Conservation (phyloP, 1,140 invertebrate genomes). For the Trypoxylus dichotomus region DNA sequence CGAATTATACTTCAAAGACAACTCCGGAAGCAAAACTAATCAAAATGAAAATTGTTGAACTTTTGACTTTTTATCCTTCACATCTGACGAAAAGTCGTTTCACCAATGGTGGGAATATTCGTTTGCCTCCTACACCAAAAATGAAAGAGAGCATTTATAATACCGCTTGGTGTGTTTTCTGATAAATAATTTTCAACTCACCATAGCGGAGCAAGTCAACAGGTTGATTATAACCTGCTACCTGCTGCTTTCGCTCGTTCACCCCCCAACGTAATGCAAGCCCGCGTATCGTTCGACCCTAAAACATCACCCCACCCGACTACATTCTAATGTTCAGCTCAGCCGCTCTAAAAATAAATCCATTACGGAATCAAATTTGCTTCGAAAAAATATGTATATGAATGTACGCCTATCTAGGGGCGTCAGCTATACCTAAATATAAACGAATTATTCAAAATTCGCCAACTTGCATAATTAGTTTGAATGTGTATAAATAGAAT, state of each 20-base stretch:
- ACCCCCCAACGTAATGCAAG: not conserved
- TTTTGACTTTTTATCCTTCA: too few species aligned
- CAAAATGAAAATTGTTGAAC: too few species aligned
- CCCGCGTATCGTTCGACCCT: not conserved
- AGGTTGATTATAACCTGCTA: slow-evolving; percentile 2
- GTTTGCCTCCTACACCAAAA: too few species aligned
- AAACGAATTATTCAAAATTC: not conserved
- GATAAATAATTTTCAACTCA: not conserved
- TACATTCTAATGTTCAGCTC: not conserved
- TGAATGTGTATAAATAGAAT: not conserved
- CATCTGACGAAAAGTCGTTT: too few species aligned
- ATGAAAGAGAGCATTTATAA: not conserved
- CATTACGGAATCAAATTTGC: not conserved
- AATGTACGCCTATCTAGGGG: not conserved
- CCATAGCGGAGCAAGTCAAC: not conserved
- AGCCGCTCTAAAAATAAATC: not conserved
- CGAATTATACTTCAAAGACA: too few species aligned
- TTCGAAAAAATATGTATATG: not conserved
- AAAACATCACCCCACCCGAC: not conserved
- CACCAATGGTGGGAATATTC: too few species aligned
- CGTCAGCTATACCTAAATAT: not conserved
- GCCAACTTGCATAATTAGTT: not conserved
- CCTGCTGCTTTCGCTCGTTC: not conserved
- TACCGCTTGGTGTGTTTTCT: not conserved
- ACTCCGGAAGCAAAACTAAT: too few species aligned